Conservation (phyloP, 2,797 vertebrate species). For the Hydrocynus forskahlii region DNA sequence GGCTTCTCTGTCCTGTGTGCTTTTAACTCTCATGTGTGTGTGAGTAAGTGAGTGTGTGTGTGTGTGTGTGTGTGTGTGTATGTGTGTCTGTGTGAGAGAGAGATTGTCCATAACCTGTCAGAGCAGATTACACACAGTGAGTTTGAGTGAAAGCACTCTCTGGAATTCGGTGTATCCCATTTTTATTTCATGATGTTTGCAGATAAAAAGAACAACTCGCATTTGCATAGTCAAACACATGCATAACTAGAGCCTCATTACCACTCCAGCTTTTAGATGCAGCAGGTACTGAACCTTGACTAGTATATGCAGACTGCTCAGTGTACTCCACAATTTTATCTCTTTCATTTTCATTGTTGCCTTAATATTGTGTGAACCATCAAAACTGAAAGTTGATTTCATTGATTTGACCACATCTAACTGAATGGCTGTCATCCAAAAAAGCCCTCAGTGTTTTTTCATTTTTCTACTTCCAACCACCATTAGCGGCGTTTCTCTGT, state of each 20-base stretch:
- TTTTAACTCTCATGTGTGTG: slow-evolving; percentile 28
- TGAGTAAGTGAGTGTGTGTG: too few relatives aligned
- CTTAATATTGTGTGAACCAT: slow-evolving; percentile 1
- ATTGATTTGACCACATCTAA: slow-evolving; percentile 29
- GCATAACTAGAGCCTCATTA: slow-evolving; percentile 46
- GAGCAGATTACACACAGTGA: slow-evolving; percentile 48
- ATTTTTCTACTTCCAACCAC: not conserved
- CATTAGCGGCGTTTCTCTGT: not conserved
- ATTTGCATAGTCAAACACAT: slow-evolving; percentile 56
- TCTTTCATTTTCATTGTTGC: slow-evolving; percentile 19
- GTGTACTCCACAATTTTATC: not conserved
- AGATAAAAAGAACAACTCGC: slow-evolving; percentile 55
- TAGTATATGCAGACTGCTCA: slow-evolving; percentile 19
- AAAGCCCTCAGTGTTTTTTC: not conserved
- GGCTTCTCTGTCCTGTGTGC: slow-evolving; percentile 45
- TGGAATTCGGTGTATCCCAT: slow-evolving; percentile 49
- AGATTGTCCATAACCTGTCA: slow-evolving; percentile 60
- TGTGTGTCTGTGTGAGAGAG: slow-evolving; percentile 39
- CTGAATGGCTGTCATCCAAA: slow-evolving; percentile 11
- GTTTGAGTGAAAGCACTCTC: slow-evolving; percentile 55
- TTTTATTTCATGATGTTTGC: slow-evolving; percentile 63
- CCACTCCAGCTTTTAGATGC: slow-evolving; percentile 6
- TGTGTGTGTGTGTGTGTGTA: not conserved
- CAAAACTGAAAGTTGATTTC: slow-evolving; percentile 24
- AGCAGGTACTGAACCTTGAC: slow-evolving; percentile 44